A percentile compares a stretch with the other conserved stretches of the same genome.
Evolutionary conservation across 2,888 invertebrate genomes (phyloP).

Genomic region (Dynastes hyllus): DNA sequence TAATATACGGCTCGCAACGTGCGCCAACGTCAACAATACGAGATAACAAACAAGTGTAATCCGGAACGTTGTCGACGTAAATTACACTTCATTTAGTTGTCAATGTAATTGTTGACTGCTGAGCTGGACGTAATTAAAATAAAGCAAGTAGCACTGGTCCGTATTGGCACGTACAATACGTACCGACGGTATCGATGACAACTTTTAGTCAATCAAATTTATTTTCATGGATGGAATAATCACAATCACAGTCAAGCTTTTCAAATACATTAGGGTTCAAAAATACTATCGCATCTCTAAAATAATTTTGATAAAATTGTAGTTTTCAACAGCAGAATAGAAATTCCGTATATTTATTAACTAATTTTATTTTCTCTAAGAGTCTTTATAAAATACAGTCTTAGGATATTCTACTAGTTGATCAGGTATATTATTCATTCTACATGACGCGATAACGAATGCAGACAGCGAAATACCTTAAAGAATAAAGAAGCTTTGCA

Average conservation of each 20-base stretch:
- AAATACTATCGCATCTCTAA: too few species aligned
- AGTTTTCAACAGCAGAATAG: too few species aligned
- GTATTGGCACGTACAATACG: background rate
- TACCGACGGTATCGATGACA: slow-evolving; percentile 16
- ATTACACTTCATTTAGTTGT: slow-evolving; percentile 46
- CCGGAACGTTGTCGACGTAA: slow-evolving; percentile 38
- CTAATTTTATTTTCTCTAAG: too few species aligned
- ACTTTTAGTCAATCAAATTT: slow-evolving; percentile 23
- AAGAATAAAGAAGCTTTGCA: too few species aligned
- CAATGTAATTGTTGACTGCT: slow-evolving; percentile 46
- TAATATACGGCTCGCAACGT: slow-evolving; percentile 7
- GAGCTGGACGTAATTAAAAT: slow-evolving; percentile 50
- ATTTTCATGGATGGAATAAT: slow-evolving; percentile 4
- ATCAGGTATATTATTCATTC: too few species aligned
- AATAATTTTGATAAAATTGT: too few species aligned
- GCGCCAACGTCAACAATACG: slow-evolving; percentile 23
- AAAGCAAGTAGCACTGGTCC: slow-evolving; percentile 35
- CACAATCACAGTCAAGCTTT: background rate
- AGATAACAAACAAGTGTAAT: slow-evolving; percentile 42
- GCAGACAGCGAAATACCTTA: too few species aligned
- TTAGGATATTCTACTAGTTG: too few species aligned
- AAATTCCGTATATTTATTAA: too few species aligned
- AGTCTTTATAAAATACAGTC: too few species aligned
- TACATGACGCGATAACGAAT: too few species aligned
- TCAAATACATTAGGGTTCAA: too few species aligned